phyloP scores from a whole-genome alignment of 1,140 invertebrate genomes.

The Lethocerus indicus region DNA sequence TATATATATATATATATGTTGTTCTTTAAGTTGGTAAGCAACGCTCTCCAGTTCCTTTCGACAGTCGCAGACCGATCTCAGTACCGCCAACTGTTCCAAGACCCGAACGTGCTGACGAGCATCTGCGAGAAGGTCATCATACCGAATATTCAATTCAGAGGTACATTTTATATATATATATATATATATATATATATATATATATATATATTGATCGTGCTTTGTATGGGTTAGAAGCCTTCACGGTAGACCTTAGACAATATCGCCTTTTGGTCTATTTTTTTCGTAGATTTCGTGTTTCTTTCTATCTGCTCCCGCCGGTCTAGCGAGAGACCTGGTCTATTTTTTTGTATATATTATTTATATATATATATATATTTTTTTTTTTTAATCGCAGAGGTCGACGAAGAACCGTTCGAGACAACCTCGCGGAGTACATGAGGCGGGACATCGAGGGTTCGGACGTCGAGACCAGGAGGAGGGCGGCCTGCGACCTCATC shows the following conservation, averaged over 20 bases:
- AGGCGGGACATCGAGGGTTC: slow-evolving; percentile 93
- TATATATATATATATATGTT: background rate
- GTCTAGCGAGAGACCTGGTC: background rate
- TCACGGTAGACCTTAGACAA: too few relatives aligned
- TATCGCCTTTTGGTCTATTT: too few relatives aligned
- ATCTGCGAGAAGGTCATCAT: slow-evolving; percentile 97
- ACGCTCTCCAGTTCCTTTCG: slow-evolving; percentile 86
- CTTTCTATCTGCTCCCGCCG: background rate
- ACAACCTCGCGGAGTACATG: slow-evolving; percentile 97
- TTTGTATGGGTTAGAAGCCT: too few relatives aligned
- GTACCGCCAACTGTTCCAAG: slow-evolving; percentile 80
- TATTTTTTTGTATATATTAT: background rate
- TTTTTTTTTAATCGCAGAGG: background rate
- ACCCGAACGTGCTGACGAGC: slow-evolving; percentile 62
- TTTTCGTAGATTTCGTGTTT: background rate
- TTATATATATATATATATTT: background rate
- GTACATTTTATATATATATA: slow-evolving; percentile 26
- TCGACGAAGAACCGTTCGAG: slow-evolving; percentile 88
- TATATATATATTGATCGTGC: too few relatives aligned
- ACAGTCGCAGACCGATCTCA: slow-evolving; percentile 80
- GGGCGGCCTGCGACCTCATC: slow-evolving; percentile 92
- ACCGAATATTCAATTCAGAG: slow-evolving; percentile 92
- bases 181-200: background rate
- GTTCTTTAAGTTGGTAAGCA: slow-evolving; percentile 69
- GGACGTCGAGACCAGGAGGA: slow-evolving; percentile 88